Conservation (phyloP, 2,113 vertebrate species). For the Probosciger aterrimus region DNA sequence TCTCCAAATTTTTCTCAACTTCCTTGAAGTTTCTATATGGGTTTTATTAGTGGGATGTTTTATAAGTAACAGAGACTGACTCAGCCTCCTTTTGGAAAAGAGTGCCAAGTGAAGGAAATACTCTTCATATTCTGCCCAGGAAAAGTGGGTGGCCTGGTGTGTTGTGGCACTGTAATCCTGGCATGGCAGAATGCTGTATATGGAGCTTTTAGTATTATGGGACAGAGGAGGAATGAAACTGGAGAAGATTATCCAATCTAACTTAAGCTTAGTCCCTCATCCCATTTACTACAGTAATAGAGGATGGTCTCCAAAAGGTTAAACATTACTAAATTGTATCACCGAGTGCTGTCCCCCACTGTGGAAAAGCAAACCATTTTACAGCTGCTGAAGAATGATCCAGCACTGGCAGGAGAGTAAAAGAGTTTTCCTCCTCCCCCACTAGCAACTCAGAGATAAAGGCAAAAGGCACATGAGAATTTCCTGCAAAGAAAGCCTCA, state of each 20-base stretch:
- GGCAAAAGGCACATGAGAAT: background rate
- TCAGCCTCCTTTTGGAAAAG: background rate
- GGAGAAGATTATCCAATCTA: background rate
- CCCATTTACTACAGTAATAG: background rate
- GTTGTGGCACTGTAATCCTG: background rate
- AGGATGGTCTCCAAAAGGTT: background rate
- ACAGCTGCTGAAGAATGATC: background rate
- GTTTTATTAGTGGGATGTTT: background rate
- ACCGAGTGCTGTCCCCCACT: background rate
- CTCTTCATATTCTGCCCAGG: background rate
- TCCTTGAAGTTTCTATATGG: background rate
- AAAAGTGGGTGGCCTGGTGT: background rate
- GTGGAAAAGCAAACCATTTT: background rate
- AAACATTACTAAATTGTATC: background rate
- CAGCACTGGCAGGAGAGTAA: background rate
- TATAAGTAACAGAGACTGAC: background rate
- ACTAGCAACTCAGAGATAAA: background rate
- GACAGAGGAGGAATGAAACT: background rate
- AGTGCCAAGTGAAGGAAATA: background rate
- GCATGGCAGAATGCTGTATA: background rate
- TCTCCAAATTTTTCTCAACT: background rate
- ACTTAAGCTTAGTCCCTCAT: background rate
- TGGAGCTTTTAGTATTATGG: background rate
- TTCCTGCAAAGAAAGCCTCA: background rate
- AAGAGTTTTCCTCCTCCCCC: background rate